Conservation (phyloP, 1,140 invertebrate species). For the Calliphora vicina region DNA sequence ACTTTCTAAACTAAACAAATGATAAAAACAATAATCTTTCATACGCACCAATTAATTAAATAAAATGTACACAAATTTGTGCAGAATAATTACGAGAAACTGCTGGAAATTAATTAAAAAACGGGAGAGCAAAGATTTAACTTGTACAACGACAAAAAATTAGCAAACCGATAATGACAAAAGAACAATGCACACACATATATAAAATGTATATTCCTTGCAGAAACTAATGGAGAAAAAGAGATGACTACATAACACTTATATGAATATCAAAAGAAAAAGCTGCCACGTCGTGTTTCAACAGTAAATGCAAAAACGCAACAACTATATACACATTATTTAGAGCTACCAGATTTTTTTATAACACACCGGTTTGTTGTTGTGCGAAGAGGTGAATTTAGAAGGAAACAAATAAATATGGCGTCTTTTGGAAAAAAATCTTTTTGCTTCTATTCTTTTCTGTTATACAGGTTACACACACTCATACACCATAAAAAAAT, state of each 20-base stretch:
- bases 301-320: constrained; percentile 4
- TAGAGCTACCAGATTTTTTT: constrained; percentile 16
- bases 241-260: neutral
- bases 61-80: constrained; percentile 52
- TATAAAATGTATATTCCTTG: neutral
- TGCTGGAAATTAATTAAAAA: constrained; percentile 59
- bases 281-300: constrained; percentile 39
- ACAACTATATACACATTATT: neutral
- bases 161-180: constrained; percentile 25
- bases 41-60: constrained; percentile 58
- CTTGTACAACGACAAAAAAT: constrained; percentile 24
- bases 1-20: neutral
- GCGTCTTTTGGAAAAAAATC: constrained; percentile 21
- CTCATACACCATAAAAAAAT: constrained; percentile 3
- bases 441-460: constrained; percentile 17
- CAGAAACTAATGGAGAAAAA: neutral
- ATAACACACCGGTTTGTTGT: neutral
- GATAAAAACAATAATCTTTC: neutral
- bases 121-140: constrained; percentile 58
- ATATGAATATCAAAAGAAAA: constrained; percentile 25
- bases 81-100: constrained; percentile 59
- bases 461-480: constrained; percentile 22
- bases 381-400: neutral
- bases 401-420: neutral
- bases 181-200: neutral